Conservation (phyloP, 2,888 invertebrate genomes). For the Rhamnusium bicolor region DNA sequence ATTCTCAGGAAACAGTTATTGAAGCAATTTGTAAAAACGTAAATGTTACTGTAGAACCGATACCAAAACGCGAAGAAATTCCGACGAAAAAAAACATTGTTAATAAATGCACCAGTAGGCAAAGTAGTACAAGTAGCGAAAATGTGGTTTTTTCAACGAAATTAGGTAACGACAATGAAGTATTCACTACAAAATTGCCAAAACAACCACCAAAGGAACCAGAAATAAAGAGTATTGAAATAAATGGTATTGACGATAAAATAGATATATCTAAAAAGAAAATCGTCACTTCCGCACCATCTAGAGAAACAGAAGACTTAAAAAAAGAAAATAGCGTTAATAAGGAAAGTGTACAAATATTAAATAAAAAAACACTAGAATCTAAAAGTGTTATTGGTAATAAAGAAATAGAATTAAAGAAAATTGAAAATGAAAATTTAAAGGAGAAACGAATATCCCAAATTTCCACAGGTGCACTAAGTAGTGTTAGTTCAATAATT, state of each 20-base stretch:
- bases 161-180: slow-evolving; percentile 80
- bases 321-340: slow-evolving; percentile 1
- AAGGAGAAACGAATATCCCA: slow-evolving; percentile 49
- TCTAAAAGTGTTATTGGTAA: slow-evolving; percentile 28
- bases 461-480: slow-evolving; percentile 41
- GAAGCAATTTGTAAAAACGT: slow-evolving; percentile 61
- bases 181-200: slow-evolving; percentile 74
- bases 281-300: not conserved
- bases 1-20: slow-evolving; percentile 73
- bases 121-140: slow-evolving; percentile 69
- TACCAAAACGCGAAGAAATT: slow-evolving; percentile 53
- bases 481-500: slow-evolving; percentile 49
- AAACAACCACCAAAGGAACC: slow-evolving; percentile 53
- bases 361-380: slow-evolving; percentile 26
- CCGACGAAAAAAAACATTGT: slow-evolving; percentile 35
- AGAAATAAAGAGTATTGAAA: slow-evolving; percentile 28
- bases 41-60: slow-evolving; percentile 52
- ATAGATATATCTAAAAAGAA: slow-evolving; percentile 4
- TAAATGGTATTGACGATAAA: slow-evolving; percentile 21
- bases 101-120: slow-evolving; percentile 56
- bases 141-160: slow-evolving; percentile 79
- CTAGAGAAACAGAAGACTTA: slow-evolving; percentile 11
- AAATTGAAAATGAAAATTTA: slow-evolving; percentile 20
- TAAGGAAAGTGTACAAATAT: not conserved
- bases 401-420: slow-evolving; percentile 17